These are phyloP conservation scores for Ditylenchus weischeri DNA, from an alignment of 2,888 invertebrate genomes.

Conservation along the genomic window DNA sequence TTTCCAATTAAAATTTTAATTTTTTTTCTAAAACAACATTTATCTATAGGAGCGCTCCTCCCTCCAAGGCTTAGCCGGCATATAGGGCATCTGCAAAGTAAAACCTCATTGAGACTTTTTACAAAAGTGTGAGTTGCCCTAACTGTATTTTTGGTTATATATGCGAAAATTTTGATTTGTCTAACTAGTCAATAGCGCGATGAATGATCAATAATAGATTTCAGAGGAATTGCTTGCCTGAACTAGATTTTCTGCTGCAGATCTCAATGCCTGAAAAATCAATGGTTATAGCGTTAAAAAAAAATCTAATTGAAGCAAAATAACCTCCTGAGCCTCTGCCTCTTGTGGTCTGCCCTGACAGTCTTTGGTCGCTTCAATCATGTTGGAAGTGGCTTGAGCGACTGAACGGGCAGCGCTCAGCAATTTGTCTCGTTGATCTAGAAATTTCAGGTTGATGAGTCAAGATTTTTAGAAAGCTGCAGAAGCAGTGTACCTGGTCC, in stretches of 20 bases:
- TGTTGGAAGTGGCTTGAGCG: conserved; percentile 91
- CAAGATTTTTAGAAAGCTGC: conserved; percentile 16
- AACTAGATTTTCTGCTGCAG: conserved; percentile 84
- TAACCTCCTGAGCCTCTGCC: conserved; percentile 43
- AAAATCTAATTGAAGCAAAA: background rate
- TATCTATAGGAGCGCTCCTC: conserved; percentile 11
- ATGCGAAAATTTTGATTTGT: too few relatives aligned
- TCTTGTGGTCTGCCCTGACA: conserved; percentile 63
- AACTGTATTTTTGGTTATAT: too few relatives aligned
- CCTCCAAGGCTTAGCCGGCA: conserved; percentile 14
- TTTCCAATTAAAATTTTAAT: background rate
- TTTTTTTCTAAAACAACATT: background rate
- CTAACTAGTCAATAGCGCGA: too few relatives aligned
- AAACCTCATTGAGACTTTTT: too few relatives aligned
- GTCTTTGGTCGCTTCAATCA: conserved; percentile 76
- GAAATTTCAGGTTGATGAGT: background rate
- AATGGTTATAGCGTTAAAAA: background rate
- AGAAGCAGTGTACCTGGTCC: conserved; percentile 8
- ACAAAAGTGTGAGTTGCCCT: too few relatives aligned
- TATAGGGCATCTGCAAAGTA: conserved; percentile 13
- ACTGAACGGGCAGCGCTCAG: conserved; percentile 86
- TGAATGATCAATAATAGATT: too few relatives aligned
- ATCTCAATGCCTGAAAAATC: conserved; percentile 67
- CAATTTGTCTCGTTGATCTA: conserved; percentile 79
- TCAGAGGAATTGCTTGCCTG: conserved; percentile 26